Percentiles rank a stretch among this genome's conserved stretches.
These are phyloP conservation scores for Leptestheria dahalacensis DNA, from an alignment of 1,140 invertebrate species.

Conservation along the genomic window DNA sequence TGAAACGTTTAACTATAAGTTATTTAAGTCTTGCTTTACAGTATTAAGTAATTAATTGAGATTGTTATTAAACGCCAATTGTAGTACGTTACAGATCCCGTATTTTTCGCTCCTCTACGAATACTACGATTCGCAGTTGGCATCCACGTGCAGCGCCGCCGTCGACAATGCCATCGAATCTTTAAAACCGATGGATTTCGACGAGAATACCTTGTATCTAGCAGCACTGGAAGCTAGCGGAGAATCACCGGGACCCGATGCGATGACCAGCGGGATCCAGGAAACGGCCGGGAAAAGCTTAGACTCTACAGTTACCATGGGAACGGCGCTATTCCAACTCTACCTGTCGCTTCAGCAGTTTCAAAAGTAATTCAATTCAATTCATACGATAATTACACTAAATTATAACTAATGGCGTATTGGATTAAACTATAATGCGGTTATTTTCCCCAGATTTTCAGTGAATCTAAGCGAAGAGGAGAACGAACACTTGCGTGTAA, in stretches of 20 bases:
- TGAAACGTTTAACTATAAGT: too few relatives aligned
- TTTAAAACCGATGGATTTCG: neutral
- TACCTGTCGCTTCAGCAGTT: conserved; percentile 80
- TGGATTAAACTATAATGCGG: too few relatives aligned
- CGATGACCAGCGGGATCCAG: neutral
- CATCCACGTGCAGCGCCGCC: neutral
- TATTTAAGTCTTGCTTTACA: too few relatives aligned
- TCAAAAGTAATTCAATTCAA: conserved; percentile 45
- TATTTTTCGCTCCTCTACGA: conserved; percentile 5
- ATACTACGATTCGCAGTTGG: conserved; percentile 12
- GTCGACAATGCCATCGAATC: neutral
- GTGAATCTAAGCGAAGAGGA: neutral
- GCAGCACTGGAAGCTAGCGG: conserved; percentile 3
- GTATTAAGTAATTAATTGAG: too few relatives aligned
- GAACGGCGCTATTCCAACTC: conserved; percentile 75
- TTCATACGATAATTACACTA: too few relatives aligned
- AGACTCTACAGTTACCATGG: conserved; percentile 38
- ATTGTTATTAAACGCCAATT: too few relatives aligned
- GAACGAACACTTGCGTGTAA: neutral
- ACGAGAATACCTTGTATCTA: neutral
- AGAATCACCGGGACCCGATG: neutral
- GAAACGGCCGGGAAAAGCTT: neutral
- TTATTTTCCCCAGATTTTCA: neutral
- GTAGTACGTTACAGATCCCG: conserved; percentile 8
- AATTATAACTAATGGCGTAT: too few relatives aligned